Evolutionary conservation across 2,113 vertebrate species (phyloP).

Genomic region (Misgurnus anguillicaudatus): DNA sequence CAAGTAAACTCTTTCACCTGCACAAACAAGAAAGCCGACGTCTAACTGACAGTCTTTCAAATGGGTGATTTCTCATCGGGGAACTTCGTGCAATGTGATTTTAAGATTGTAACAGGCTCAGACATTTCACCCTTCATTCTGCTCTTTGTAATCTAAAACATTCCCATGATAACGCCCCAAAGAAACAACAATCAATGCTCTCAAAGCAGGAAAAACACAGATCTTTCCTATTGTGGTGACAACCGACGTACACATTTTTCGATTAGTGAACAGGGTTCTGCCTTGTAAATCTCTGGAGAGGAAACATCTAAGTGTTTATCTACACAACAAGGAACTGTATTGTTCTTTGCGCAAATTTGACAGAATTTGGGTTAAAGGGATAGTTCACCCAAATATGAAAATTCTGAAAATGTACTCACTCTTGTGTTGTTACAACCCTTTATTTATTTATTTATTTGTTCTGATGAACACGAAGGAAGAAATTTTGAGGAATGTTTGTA

Average conservation of each 20-base stretch:
- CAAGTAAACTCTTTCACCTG: constrained; percentile 35
- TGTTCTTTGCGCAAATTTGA: constrained; percentile 20
- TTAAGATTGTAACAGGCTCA: constrained; percentile 31
- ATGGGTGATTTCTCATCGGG: constrained; percentile 60
- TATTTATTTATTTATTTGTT: too few species aligned
- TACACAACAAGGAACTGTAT: constrained; percentile 18
- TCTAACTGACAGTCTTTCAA: constrained; percentile 53
- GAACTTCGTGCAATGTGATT: constrained; percentile 47
- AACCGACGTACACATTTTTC: constrained; percentile 24
- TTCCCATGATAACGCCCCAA: constrained; percentile 34
- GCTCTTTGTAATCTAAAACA: constrained; percentile 30
- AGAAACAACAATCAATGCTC: constrained; percentile 42
- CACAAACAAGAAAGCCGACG: constrained; percentile 40
- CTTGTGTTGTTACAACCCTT: too few species aligned
- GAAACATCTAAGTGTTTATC: constrained; percentile 20
- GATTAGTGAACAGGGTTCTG: constrained; percentile 31
- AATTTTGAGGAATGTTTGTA: too few species aligned
- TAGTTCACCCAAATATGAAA: too few species aligned
- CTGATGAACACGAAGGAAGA: too few species aligned
- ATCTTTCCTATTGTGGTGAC: constrained; percentile 24
- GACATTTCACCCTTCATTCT: constrained; percentile 52
- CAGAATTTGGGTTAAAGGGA: neutral
- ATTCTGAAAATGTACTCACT: too few species aligned
- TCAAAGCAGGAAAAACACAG: constrained; percentile 30
- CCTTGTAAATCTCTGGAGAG: constrained; percentile 34